These are phyloP conservation scores for Grus americana DNA, from an alignment of 2,113 vertebrate species.

Conservation along the genomic window DNA sequence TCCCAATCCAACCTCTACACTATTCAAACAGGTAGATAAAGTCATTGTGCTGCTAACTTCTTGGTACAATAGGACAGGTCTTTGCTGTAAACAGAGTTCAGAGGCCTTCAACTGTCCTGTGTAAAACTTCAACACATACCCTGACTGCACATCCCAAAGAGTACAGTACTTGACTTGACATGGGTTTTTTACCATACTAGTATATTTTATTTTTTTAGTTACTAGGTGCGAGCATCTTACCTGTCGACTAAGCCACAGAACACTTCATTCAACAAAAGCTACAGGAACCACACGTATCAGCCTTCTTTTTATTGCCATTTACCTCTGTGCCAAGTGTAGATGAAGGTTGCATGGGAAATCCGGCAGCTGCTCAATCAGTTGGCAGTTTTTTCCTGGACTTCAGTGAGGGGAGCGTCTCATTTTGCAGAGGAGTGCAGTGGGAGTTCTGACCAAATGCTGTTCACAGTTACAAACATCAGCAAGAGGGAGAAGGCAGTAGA, in stretches of 20 bases:
- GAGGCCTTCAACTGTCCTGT: neutral
- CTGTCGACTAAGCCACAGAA: neutral
- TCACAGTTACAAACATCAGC: neutral
- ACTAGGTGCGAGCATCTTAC: neutral
- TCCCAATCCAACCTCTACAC: neutral
- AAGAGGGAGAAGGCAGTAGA: neutral
- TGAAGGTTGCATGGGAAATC: neutral
- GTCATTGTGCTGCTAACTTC: neutral
- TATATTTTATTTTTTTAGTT: neutral
- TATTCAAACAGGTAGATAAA: neutral
- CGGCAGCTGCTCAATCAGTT: rapidly evolving
- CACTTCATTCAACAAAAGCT: neutral
- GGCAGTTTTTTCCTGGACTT: neutral
- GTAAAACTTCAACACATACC: neutral
- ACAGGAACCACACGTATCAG: neutral
- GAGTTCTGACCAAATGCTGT: neutral
- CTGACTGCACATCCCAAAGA: neutral
- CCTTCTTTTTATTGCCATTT: neutral
- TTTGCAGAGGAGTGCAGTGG: neutral
- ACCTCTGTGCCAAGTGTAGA: neutral
- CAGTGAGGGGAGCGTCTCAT: neutral
- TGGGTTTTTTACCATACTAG: neutral
- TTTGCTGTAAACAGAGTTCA: neutral
- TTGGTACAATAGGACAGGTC: neutral
- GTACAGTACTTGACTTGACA: neutral